A percentile compares a stretch with the other conserved stretches of the same genome.
Conservation (phyloP, 1,140 invertebrate genomes). For the Anastatus disparis region DNA sequence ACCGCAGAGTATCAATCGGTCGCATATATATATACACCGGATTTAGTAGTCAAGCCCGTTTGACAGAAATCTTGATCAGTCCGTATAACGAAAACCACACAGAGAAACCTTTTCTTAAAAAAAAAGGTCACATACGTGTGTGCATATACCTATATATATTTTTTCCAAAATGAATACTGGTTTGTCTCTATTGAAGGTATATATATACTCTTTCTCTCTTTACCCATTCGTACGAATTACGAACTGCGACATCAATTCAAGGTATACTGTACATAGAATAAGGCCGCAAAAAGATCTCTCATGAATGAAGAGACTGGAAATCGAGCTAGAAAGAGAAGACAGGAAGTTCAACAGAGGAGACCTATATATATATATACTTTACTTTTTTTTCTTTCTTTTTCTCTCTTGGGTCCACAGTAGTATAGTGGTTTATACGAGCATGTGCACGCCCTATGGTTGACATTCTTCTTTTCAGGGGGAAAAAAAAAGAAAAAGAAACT, state of each 20-base stretch:
- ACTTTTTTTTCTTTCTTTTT: constrained; percentile 42
- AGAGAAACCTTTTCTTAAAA: too few species aligned
- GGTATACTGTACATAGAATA: constrained; percentile 4
- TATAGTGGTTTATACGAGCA: too few species aligned
- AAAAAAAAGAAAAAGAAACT: too few species aligned
- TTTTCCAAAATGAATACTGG: constrained; percentile 59
- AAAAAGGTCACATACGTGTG: background rate
- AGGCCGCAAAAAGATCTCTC: constrained; percentile 11
- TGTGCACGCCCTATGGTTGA: constrained; percentile 49
- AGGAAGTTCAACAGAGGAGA: constrained; percentile 58
- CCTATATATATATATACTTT: too few species aligned
- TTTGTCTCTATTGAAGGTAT: constrained; percentile 50
- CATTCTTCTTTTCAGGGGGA: constrained; percentile 47
- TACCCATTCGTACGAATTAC: constrained; percentile 18
- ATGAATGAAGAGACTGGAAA: constrained; percentile 36
- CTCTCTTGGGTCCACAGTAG: too few species aligned
- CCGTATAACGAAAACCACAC: constrained; percentile 51
- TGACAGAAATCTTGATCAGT: constrained; percentile 54
- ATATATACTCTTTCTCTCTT: constrained; percentile 41
- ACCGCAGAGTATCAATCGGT: constrained; percentile 45
- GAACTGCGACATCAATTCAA: constrained; percentile 30
- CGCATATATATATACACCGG: constrained; percentile 48
- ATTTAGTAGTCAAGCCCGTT: constrained; percentile 57
- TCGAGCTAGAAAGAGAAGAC: constrained; percentile 36
- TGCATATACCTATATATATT: too few species aligned